A percentile compares a stretch with the other conserved stretches of the same genome.
These are phyloP conservation scores for Troglohyphantes excavatus DNA, from an alignment of 2,888 invertebrate species.

Conservation along the genomic window DNA sequence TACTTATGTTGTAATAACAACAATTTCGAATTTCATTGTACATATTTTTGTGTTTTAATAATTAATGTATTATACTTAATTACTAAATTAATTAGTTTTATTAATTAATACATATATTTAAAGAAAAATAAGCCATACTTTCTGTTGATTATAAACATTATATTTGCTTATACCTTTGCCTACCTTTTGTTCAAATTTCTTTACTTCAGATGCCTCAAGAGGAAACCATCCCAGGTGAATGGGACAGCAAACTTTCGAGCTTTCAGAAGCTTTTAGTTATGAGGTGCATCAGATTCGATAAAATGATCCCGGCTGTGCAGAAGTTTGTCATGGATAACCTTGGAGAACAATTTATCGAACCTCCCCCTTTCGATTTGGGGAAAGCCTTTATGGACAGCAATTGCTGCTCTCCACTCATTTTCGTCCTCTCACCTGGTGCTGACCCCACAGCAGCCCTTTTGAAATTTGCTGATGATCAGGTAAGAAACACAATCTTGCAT, in stretches of 20 bases:
- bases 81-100: too few species aligned
- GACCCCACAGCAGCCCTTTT: constrained; percentile 83
- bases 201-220: constrained; percentile 74
- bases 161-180: too few species aligned
- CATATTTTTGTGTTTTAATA: too few species aligned
- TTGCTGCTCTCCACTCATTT: constrained; percentile 83
- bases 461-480: constrained; percentile 84
- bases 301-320: constrained; percentile 83
- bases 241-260: constrained; percentile 81
- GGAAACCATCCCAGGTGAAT: constrained; percentile 82
- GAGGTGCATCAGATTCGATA: constrained; percentile 83
- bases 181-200: neutral
- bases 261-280: constrained; percentile 83
- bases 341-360: constrained; percentile 83
- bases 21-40: too few species aligned
- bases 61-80: too few species aligned
- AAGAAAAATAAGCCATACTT: too few species aligned
- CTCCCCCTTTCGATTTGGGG: constrained; percentile 84
- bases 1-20: too few species aligned
- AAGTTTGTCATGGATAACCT: constrained; percentile 83
- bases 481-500: too few species aligned
- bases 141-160: too few species aligned
- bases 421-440: constrained; percentile 83
- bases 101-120: too few species aligned
- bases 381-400: constrained; percentile 83